A percentile compares a stretch with the other conserved stretches of the same genome.
Evolutionary conservation across 2,113 vertebrate species (phyloP).

Genomic region (Copsychus sechellarum): DNA sequence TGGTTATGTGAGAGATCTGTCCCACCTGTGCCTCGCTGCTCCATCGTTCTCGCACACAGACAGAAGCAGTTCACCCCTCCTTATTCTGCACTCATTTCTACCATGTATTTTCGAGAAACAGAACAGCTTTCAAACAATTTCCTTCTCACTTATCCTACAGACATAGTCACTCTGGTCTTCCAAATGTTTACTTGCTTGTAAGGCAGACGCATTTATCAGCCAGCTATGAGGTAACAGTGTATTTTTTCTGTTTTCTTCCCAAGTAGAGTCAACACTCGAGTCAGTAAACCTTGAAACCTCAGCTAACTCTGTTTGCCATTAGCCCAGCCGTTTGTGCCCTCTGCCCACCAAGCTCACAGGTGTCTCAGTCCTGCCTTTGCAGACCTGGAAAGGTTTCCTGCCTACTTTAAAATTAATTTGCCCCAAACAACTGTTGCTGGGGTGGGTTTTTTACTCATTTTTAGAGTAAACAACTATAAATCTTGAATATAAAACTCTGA

Average conservation of each 20-base stretch:
- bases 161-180: neutral
- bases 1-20: too few relatives aligned
- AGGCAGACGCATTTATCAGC: neutral
- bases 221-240: neutral
- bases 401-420: neutral
- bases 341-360: neutral
- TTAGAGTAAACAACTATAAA: neutral
- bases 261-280: rapidly evolving
- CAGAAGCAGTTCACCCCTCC: neutral
- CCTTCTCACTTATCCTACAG: neutral
- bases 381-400: neutral
- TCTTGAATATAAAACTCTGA: neutral
- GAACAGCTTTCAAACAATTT: neutral
- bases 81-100: neutral
- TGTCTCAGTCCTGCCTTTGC: neutral
- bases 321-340: neutral
- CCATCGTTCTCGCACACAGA: neutral
- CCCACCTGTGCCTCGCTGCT: too few relatives aligned
- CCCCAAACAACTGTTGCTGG: too few relatives aligned
- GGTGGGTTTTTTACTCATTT: rapidly evolving
- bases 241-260: neutral
- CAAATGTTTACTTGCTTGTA: neutral
- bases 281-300: neutral
- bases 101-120: neutral
- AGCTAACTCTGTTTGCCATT: neutral